phyloP scores from a whole-genome alignment of 2,113 vertebrate genomes.

The Bubo blakistoni region DNA sequence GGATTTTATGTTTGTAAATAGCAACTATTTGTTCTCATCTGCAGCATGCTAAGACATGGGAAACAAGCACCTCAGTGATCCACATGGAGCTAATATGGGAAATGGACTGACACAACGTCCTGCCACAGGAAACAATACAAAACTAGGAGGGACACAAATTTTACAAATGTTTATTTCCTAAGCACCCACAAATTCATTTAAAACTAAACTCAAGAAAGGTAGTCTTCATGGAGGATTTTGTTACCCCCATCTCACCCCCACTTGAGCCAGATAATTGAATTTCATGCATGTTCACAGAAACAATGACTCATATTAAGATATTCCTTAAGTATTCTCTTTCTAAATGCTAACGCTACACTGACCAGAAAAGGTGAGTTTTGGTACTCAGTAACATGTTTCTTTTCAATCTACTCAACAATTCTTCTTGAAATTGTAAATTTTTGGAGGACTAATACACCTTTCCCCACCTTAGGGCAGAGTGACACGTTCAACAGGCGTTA shows the following conservation, averaged over 20 bases:
- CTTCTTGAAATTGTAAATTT: not conserved
- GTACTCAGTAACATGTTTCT: not conserved
- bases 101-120: conserved; percentile 60
- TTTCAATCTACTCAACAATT: not conserved
- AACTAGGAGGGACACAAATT: conserved; percentile 26
- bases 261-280: not conserved
- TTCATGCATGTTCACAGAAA: not conserved
- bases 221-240: not conserved
- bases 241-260: not conserved
- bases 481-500: not conserved
- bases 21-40: conserved; percentile 57
- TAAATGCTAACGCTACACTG: not conserved
- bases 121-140: conserved; percentile 65
- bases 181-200: not conserved
- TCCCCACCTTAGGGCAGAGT: not conserved
- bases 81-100: conserved; percentile 65
- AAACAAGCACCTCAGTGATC: conserved; percentile 45
- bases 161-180: conserved; percentile 48
- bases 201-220: not conserved
- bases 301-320: not conserved
- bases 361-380: not conserved
- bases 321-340: not conserved
- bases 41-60: conserved; percentile 56
- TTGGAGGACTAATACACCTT: not conserved
- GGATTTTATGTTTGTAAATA: conserved; percentile 55